Percentiles rank a stretch among this genome's conserved stretches.
These are phyloP conservation scores for Marisa cornuarietis DNA, from an alignment of 1,140 invertebrate species.

Conservation along the genomic window DNA sequence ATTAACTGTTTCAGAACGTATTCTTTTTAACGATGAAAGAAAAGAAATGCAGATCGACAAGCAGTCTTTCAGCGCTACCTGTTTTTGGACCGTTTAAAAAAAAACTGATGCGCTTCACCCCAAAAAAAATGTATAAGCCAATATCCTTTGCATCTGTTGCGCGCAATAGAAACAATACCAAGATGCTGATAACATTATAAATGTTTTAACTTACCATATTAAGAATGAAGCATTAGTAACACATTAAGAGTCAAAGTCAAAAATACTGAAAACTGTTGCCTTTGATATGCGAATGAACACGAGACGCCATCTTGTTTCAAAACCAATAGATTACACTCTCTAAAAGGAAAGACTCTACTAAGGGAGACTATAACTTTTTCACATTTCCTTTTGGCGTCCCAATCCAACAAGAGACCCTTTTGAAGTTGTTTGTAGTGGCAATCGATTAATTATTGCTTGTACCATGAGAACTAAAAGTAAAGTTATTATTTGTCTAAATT, in stretches of 20 bases:
- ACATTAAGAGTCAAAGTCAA: not conserved
- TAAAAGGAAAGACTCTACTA: not conserved
- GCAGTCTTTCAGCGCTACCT: no score
- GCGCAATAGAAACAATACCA: not conserved
- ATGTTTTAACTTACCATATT: not conserved
- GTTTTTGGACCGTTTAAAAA: not conserved
- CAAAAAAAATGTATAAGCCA: not conserved
- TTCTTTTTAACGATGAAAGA: no score
- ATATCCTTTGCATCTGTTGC: not conserved
- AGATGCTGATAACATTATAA: not conserved
- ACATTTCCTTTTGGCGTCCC: no score
- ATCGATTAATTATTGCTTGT: no score
- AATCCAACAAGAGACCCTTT: no score
- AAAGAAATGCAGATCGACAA: no score
- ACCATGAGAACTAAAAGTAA: no score
- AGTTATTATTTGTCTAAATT: no score
- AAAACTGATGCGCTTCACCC: not conserved
- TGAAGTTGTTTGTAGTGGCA: no score
- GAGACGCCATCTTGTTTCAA: conserved; percentile 24
- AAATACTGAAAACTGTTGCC: conserved; percentile 10
- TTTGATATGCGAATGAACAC: conserved; percentile 12
- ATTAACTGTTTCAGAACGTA: no score
- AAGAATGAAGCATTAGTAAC: not conserved
- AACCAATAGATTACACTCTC: conserved; percentile 16
- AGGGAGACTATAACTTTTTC: not conserved